Percentiles rank a stretch among this genome's conserved stretches.
Evolutionary conservation across 2,797 vertebrate species (phyloP).

Genomic region (Hipposideros larvatus): DNA sequence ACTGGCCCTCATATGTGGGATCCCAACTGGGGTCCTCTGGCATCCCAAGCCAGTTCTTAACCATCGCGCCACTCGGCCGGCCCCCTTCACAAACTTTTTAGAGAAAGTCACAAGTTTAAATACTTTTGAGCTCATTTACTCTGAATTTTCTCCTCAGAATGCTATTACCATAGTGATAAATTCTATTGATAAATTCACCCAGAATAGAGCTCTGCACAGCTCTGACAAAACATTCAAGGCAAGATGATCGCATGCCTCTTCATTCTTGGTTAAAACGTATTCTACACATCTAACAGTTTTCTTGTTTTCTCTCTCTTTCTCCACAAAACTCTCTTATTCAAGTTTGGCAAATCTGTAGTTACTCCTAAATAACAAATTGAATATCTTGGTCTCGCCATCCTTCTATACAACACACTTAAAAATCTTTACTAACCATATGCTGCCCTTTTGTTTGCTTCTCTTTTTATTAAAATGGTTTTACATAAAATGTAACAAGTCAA

Average conservation of each 20-base stretch:
- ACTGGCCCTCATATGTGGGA: too few species aligned
- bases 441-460: neutral
- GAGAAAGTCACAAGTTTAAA: neutral
- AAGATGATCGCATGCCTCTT: rapidly evolving
- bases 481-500: neutral
- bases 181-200: neutral
- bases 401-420: neutral
- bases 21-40: too few species aligned
- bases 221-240: neutral
- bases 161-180: neutral
- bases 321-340: neutral
- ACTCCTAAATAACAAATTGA: neutral
- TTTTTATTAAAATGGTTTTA: neutral
- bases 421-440: neutral
- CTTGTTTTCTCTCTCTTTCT: neutral
- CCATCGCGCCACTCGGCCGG: too few species aligned
- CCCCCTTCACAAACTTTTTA: neutral
- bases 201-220: neutral
- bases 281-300: neutral
- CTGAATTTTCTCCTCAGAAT: neutral
- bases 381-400: neutral
- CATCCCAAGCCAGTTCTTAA: too few species aligned
- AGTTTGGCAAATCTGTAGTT: neutral
- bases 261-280: neutral
- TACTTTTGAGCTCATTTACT: neutral